Conservation (phyloP, 2,888 invertebrate genomes). For the Apodemia zela region DNA sequence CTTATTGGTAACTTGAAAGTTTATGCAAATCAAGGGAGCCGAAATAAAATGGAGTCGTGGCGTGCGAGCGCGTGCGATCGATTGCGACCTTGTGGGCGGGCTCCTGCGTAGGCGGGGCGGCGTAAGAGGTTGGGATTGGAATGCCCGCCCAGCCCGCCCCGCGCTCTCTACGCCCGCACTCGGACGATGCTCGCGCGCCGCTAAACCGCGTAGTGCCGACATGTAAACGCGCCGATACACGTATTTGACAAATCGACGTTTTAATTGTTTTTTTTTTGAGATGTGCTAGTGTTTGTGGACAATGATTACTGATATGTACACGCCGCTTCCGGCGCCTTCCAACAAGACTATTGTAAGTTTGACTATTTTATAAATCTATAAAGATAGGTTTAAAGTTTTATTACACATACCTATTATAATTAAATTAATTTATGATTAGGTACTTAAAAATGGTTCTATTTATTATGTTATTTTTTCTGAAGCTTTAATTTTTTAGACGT, state of each 20-base stretch:
- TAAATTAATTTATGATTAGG: too few relatives aligned
- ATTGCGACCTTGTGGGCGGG: slow-evolving; percentile 77
- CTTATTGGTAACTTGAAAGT: slow-evolving; percentile 50
- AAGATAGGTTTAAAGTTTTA: too few relatives aligned
- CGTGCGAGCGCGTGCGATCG: slow-evolving; percentile 73
- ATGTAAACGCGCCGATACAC: slow-evolving; percentile 36
- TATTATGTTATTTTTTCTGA: too few relatives aligned
- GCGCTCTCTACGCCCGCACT: slow-evolving; percentile 41
- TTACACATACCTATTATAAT: too few relatives aligned
- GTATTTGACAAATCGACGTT: slow-evolving; percentile 9
- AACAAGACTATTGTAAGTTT: slow-evolving; percentile 71
- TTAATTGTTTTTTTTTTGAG: slow-evolving; percentile 14
- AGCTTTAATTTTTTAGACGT: too few relatives aligned
- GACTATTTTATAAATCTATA: not conserved
- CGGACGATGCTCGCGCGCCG: slow-evolving; percentile 36
- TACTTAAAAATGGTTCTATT: too few relatives aligned
- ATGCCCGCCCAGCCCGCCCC: slow-evolving; percentile 41
- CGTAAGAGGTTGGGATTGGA: slow-evolving; percentile 70
- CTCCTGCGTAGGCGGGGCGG: slow-evolving; percentile 62
- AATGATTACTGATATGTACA: slow-evolving; percentile 76
- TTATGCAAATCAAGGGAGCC: slow-evolving; percentile 75
- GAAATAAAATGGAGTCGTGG: slow-evolving; percentile 78
- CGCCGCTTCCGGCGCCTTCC: slow-evolving; percentile 66
- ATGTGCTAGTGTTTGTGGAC: slow-evolving; percentile 52
- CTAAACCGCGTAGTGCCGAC: slow-evolving; percentile 36